Conservation (phyloP, 2,888 invertebrate genomes). For the Dynastes hyllus region DNA sequence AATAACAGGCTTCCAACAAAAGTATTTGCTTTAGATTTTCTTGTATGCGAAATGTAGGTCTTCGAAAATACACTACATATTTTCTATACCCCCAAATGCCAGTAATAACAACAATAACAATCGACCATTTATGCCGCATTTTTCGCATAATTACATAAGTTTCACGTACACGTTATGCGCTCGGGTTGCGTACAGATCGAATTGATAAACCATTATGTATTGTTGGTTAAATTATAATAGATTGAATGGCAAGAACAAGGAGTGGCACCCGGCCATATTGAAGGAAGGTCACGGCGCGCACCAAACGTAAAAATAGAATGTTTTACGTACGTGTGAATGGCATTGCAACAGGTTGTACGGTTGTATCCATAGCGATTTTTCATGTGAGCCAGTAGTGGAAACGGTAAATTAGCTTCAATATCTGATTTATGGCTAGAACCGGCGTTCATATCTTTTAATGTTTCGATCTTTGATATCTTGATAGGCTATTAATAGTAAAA, state of each 20-base stretch:
- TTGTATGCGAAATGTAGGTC: no score
- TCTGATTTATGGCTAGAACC: slow-evolving; percentile 23
- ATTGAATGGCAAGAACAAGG: slow-evolving; percentile 47
- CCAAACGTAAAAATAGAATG: slow-evolving; percentile 43
- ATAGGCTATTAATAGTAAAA: background rate
- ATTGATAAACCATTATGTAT: slow-evolving; percentile 44
- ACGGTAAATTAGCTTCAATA: slow-evolving; percentile 30
- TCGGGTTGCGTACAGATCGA: slow-evolving; percentile 36
- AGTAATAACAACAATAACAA: slow-evolving; percentile 31
- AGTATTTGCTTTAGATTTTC: no score
- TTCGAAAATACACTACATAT: no score
- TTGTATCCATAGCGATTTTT: slow-evolving; percentile 34
- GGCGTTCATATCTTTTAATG: background rate
- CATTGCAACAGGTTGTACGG: slow-evolving; percentile 37
- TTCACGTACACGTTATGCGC: slow-evolving; percentile 30
- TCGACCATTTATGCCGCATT: slow-evolving; percentile 28
- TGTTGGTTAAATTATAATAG: slow-evolving; percentile 40
- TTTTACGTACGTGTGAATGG: slow-evolving; percentile 45
- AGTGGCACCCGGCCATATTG: slow-evolving; percentile 32
- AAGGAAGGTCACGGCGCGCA: slow-evolving; percentile 46
- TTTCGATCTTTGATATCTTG: slow-evolving; percentile 8
- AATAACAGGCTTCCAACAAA: background rate
- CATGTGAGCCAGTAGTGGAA: slow-evolving; percentile 19
- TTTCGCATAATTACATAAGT: slow-evolving; percentile 33
- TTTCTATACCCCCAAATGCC: no score